Evolutionary conservation across 2,888 invertebrate genomes (phyloP).

Genomic region (Drosophila kanekoi): DNA sequence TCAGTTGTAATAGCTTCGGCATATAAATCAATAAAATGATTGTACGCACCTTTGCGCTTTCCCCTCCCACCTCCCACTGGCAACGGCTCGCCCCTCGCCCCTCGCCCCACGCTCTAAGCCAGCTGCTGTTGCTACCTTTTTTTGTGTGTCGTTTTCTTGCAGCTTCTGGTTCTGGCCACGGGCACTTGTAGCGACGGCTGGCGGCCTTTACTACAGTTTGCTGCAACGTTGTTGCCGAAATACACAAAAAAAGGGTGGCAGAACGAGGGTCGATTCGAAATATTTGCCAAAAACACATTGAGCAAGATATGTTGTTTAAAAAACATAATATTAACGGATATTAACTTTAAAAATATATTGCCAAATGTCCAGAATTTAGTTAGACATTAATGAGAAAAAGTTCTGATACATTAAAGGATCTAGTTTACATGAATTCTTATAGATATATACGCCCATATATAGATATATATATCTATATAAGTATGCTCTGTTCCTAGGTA

Average conservation of each 20-base stretch:
- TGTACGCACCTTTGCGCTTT: slow-evolving; percentile 78
- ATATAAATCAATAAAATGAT: slow-evolving; percentile 84
- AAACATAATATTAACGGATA: too few relatives aligned
- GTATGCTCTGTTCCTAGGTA: too few relatives aligned
- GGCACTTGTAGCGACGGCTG: slow-evolving; percentile 66
- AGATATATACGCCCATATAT: too few relatives aligned
- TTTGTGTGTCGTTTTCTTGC: slow-evolving; percentile 55
- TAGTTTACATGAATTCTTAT: too few relatives aligned
- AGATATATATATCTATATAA: too few relatives aligned
- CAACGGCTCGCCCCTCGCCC: background rate
- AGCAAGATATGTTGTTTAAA: too few relatives aligned
- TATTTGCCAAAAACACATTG: background rate
- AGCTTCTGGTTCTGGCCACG: slow-evolving; percentile 57
- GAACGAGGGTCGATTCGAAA: slow-evolving; percentile 36
- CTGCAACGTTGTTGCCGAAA: slow-evolving; percentile 52
- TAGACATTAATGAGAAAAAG: too few relatives aligned
- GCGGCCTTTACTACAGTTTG: slow-evolving; percentile 51
- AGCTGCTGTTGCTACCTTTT: slow-evolving; percentile 36
- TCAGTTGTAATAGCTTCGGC: slow-evolving; percentile 83
- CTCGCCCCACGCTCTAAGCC: background rate
- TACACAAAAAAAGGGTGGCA: slow-evolving; percentile 46
- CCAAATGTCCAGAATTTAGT: too few relatives aligned
- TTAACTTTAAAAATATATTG: too few relatives aligned
- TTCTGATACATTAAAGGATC: too few relatives aligned
- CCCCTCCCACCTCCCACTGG: slow-evolving; percentile 1